Evolutionary conservation across 2,113 vertebrate genomes (phyloP), one percentile per base, ranked within the genome.

Genomic region (Gobius niger): DNA sequence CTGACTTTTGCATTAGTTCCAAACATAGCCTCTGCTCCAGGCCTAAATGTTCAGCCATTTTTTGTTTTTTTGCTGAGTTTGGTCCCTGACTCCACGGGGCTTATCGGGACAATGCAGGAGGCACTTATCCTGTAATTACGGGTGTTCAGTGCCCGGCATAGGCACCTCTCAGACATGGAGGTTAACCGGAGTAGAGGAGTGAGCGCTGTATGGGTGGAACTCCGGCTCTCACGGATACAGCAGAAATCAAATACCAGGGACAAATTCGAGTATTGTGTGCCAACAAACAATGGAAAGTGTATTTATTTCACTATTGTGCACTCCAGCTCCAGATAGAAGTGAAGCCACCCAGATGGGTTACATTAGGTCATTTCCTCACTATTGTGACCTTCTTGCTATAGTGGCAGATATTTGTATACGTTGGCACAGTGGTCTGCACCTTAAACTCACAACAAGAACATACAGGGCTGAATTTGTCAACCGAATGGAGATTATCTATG

Each of bases 71-170:
- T 0, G 14, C 54, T 44, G 65, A 65, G 24, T 14, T 18, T 63
- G 15, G 44, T 18, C 69, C 65, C 74, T 73, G 59, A 41, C 65
- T 75, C 59, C 59, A 50, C 51, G 10, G 50, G 44, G 53, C 77
- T 78, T 67, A 15, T 3, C 51, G 70, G 65, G 53, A 75, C 65
- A 70, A 73, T 63, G 61, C 49, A 51, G 41, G 64, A 53, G 56
- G 67, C 63, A 75, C 67, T 72, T 74, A 78, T 74, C 59, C 70
- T 57, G 52, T 78, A 74, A 84, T 80, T 74, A 81, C 61, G 66
- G 71, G 52, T 64, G 65, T 78, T 68, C 50, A 41, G 47, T 76
- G 65, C 54, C 52, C 44, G 15, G 10, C 60, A 67, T 51, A 64
- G 49, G 24, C 12, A 24, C n/a, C 52, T 63, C 41, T 34, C 51